These are phyloP conservation scores for Lepus townsendii DNA, from an alignment of 2,797 vertebrate species.

Conservation along the genomic window DNA sequence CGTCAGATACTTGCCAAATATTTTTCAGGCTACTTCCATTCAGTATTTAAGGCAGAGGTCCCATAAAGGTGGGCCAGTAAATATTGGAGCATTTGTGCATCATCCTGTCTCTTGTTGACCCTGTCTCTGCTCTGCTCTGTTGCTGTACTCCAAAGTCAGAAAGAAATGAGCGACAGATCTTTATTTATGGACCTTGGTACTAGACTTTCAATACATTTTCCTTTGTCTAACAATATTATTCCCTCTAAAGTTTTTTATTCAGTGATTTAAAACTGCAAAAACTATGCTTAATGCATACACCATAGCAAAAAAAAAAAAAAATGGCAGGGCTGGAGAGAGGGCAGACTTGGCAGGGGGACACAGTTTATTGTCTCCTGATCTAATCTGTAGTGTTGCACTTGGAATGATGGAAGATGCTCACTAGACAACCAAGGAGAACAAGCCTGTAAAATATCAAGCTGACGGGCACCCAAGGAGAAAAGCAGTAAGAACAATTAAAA, in stretches of 20 bases:
- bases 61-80: not conserved
- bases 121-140: not conserved
- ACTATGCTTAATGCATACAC: not conserved
- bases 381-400: not conserved
- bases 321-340: not conserved
- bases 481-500: not conserved
- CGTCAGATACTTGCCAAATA: not conserved
- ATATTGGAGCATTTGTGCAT: not conserved
- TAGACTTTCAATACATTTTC: not conserved
- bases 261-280: not conserved
- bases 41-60: not conserved
- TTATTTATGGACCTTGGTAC: not conserved
- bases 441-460: not conserved
- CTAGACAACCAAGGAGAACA: fast-evolving
- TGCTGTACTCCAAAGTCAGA: not conserved
- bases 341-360: not conserved
- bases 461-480: not conserved
- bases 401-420: not conserved
- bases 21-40: not conserved
- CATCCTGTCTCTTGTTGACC: not conserved
- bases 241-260: not conserved
- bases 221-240: not conserved
- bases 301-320: not conserved
- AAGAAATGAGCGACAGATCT: not conserved
- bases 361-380: not conserved